A percentile compares a stretch with the other conserved stretches of the same genome.
These are phyloP conservation scores for Cepaea hortensis DNA, from an alignment of 2,888 invertebrate genomes.

Conservation along the genomic window DNA sequence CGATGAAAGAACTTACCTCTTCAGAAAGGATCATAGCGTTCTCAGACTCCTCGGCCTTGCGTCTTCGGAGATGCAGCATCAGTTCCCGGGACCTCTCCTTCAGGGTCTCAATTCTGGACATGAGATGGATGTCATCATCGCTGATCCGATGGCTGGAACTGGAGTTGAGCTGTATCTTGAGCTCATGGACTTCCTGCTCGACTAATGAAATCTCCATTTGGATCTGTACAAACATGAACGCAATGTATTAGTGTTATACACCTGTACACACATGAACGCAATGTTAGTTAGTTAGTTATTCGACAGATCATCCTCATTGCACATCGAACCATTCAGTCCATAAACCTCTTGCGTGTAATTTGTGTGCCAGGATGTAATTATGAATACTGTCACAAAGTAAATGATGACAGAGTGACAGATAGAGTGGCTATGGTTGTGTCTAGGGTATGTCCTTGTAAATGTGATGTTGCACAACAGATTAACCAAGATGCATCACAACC, in stretches of 20 bases:
- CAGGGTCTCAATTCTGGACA: conserved; percentile 67
- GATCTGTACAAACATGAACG: conserved; percentile 55
- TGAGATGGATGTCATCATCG: conserved; percentile 65
- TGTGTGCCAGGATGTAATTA: no score
- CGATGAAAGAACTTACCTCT: conserved; percentile 52
- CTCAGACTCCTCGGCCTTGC: conserved; percentile 65
- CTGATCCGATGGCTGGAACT: conserved; percentile 59
- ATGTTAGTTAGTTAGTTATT: no score
- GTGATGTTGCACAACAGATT: no score
- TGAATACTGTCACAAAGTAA: no score
- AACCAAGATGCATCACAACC: no score
- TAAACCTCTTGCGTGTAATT: no score
- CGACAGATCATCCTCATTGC: no score
- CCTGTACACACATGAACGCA: no score
- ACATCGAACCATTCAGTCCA: no score
- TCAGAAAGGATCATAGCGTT: conserved; percentile 65
- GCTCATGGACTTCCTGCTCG: conserved; percentile 71
- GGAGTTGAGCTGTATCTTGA: conserved; percentile 68
- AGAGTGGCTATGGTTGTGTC: no score
- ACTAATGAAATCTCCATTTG: conserved; percentile 71
- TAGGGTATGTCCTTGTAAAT: no score
- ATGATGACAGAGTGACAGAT: no score
- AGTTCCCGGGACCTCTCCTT: conserved; percentile 72
- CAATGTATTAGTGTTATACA: neutral
- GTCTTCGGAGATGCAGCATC: conserved; percentile 68